Evolutionary conservation across 2,797 vertebrate genomes (phyloP).

Genomic region (Sebastes nivosus): DNA sequence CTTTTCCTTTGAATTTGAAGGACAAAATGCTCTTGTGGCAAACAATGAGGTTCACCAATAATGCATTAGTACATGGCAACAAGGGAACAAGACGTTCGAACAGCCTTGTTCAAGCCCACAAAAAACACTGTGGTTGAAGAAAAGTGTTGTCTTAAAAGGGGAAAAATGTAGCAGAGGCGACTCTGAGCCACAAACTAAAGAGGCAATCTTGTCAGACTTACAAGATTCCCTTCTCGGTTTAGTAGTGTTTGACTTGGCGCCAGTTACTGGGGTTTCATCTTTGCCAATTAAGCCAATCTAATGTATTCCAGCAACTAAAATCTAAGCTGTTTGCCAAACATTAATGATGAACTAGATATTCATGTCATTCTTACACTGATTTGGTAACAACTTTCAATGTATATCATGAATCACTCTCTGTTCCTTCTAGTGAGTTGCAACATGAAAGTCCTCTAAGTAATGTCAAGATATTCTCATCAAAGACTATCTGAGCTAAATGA

Average conservation of each 20-base stretch:
- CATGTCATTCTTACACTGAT: conserved; percentile 44
- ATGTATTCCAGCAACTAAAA: conserved; percentile 48
- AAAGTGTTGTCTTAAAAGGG: conserved; percentile 43
- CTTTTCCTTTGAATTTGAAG: conserved; percentile 41
- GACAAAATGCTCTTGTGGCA: conserved; percentile 47
- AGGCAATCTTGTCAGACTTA: conserved; percentile 52
- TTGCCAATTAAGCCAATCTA: conserved; percentile 67
- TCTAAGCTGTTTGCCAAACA: conserved; percentile 50
- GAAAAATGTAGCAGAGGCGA: conserved; percentile 41
- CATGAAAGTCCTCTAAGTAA: conserved; percentile 48
- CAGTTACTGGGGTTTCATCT: conserved; percentile 57
- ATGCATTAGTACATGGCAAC: conserved; percentile 45
- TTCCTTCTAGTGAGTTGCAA: conserved; percentile 42
- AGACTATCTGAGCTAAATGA: conserved; percentile 54
- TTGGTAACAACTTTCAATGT: conserved; percentile 17
- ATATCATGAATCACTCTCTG: conserved; percentile 19
- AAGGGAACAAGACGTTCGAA: conserved; percentile 56
- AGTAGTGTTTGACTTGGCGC: conserved; percentile 63
- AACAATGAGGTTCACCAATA: conserved; percentile 58
- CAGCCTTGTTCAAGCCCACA: conserved; percentile 27
- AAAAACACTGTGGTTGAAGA: conserved; percentile 42
- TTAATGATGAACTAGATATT: conserved; percentile 63
- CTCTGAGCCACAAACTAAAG: conserved; percentile 45
- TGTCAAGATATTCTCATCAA: conserved; percentile 52
- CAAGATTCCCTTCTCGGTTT: conserved; percentile 56